A percentile compares a stretch with the other conserved stretches of the same genome.
These are phyloP conservation scores for Typhlichthys subterraneus DNA, from an alignment of 2,797 vertebrate genomes.

Conservation along the genomic window DNA sequence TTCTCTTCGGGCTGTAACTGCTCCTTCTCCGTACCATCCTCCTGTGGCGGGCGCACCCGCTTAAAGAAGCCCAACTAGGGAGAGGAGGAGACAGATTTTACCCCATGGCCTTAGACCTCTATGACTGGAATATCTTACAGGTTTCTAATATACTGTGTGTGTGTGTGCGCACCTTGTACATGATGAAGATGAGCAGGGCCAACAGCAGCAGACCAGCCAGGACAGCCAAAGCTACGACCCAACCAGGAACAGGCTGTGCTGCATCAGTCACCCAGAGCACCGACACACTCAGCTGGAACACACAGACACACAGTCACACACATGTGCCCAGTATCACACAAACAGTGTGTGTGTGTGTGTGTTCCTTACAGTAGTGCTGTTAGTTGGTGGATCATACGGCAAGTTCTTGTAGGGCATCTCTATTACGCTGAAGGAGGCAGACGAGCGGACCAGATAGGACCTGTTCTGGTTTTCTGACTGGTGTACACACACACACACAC, in stretches of 20 bases:
- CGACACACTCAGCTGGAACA: conserved; percentile 83
- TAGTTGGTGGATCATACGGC: conserved; percentile 81
- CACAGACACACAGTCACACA: conserved; percentile 1
- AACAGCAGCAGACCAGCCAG: conserved; percentile 90
- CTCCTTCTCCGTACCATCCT: conserved; percentile 90
- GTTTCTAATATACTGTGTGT: background rate
- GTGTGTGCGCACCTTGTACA: conserved; percentile 86
- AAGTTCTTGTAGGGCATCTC: conserved; percentile 95
- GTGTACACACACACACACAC: background rate
- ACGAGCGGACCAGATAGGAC: conserved; percentile 86
- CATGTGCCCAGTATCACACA: background rate
- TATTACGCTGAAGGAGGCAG: conserved; percentile 88
- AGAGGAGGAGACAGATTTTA: background rate
- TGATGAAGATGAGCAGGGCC: conserved; percentile 91
- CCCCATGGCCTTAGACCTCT: too few relatives aligned
- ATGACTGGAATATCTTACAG: background rate
- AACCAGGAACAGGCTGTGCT: conserved; percentile 84
- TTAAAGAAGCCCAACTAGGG: conserved; percentile 96
- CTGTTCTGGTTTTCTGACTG: conserved; percentile 91
- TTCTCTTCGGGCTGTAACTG: conserved; percentile 96
- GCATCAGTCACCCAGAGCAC: conserved; percentile 87
- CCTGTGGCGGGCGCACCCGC: conserved; percentile 93
- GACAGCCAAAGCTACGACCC: conserved; percentile 94
- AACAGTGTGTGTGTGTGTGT: background rate
- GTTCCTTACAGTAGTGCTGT: conserved; percentile 66